Evolutionary conservation across 1,140 invertebrate genomes (phyloP), one percentile per base, ranked within the genome.

Genomic region (Camponotus floridanus): DNA sequence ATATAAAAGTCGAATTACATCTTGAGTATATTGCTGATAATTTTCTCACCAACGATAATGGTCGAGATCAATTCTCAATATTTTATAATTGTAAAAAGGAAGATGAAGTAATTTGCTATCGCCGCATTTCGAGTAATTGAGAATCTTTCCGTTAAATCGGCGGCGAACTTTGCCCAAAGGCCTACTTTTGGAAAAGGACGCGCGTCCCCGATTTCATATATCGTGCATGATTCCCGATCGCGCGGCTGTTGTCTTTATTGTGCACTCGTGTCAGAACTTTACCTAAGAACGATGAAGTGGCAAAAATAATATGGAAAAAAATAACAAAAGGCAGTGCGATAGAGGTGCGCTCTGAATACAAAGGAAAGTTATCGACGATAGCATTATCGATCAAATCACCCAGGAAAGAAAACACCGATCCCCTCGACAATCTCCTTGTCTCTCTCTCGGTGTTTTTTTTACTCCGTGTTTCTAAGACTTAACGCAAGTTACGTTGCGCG

Each of bases 281-380:
- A 13, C n/a, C 48, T 51, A 65, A 31, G 61, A 85, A 85, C 61
- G 45, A 21, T 55, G 73, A 85, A 65, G 39, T 45, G 76, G 9
- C n/a, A 18, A 36, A 45, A 85, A 85, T 79, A 67, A 83, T 51
- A 62, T 67, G 73, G 80, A 51, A 74, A 78, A 68, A 84, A 70
- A 71, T 67, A 91, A 76, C 36, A 85, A 88, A 91, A 87, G 86
- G 80, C 81, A 88, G 85, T 81, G 86, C 36, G 18, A 86, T 51
- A 15, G 48, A 67, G 31, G 81, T 45, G 73, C 67, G 74, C 81
- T 86, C 15, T 57, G 57, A 64, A 64, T 79, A 57, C 85, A 39
- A 81, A 31, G 39, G 21, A 68, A 71, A 21, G 39, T 51, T 31
- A 31, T 42, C 33, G 62, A 2, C 45, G 13, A 21, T 39, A 26